Conservation (phyloP, 2,888 invertebrate genomes). For the Busseola fusca region DNA sequence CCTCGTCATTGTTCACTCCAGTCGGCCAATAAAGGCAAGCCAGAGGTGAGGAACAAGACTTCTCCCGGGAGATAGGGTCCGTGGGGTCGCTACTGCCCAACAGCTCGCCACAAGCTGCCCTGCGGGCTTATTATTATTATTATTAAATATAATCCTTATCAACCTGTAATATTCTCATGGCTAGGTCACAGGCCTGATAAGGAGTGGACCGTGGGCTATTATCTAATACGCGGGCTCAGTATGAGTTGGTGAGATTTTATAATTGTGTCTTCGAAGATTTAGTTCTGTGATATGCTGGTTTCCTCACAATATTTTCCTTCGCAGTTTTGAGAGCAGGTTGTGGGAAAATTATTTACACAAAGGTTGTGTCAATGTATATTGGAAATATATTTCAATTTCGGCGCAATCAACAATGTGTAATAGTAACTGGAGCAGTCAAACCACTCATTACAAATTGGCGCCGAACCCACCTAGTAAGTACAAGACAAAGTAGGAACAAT, state of each 20-base stretch:
- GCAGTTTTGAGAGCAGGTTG: neutral
- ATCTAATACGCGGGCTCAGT: neutral
- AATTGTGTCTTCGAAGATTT: neutral
- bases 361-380: neutral
- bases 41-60: no score
- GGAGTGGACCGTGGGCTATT: neutral
- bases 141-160: neutral
- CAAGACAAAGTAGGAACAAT: conserved; percentile 52
- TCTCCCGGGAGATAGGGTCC: no score
- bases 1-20: no score
- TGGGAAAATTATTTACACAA: neutral
- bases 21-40: no score
- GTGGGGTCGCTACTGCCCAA: no score
- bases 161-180: neutral
- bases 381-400: neutral
- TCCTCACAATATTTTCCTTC: neutral
- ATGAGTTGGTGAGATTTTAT: neutral
- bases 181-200: neutral
- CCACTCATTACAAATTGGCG: neutral
- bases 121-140: no score
- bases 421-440: neutral
- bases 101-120: no score
- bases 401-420: neutral
- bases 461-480: conserved; percentile 39
- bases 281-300: neutral